These are phyloP conservation scores for Coronaproctus castanopsis DNA, from an alignment of 2,888 invertebrate genomes.

Conservation along the genomic window DNA sequence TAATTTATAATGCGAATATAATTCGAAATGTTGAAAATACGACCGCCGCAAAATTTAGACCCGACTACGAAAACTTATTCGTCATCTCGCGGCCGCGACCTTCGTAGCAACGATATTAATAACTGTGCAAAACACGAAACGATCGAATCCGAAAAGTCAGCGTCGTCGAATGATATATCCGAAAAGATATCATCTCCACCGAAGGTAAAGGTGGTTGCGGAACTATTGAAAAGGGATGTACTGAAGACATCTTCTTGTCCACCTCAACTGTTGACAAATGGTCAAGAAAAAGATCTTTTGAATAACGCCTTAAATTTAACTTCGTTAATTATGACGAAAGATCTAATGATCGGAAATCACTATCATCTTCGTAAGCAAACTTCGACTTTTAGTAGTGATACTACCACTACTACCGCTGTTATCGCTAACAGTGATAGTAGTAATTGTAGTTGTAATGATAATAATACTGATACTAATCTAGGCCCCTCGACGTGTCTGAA, in stretches of 20 bases:
- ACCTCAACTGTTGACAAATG: no score
- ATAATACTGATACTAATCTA: no score
- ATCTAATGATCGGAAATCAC: slow-evolving; percentile 7
- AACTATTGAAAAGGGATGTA: slow-evolving; percentile 12
- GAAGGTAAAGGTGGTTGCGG: slow-evolving; percentile 13
- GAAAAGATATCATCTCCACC: slow-evolving; percentile 3
- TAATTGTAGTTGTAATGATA: no score
- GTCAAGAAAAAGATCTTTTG: neutral
- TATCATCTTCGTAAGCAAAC: neutral
- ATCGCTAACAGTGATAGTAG: neutral
- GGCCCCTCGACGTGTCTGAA: neutral
- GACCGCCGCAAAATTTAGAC: neutral
- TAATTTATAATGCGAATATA: no score
- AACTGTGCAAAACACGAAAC: neutral
- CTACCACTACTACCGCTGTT: neutral
- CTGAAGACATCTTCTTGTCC: neutral
- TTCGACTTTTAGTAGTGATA: no score
- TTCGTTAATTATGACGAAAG: slow-evolving; percentile 11
- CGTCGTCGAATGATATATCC: slow-evolving; percentile 3
- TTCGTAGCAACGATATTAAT: neutral
- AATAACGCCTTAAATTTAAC: slow-evolving; percentile 8
- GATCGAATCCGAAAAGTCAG: slow-evolving; percentile 7
- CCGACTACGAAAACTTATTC: neutral
- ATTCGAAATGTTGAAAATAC: neutral
- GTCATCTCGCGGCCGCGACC: slow-evolving; percentile 1